Evolutionary conservation across 2,888 invertebrate genomes (phyloP), one percentile per base, ranked within the genome.

Genomic region (Cataglyphis albicans): DNA sequence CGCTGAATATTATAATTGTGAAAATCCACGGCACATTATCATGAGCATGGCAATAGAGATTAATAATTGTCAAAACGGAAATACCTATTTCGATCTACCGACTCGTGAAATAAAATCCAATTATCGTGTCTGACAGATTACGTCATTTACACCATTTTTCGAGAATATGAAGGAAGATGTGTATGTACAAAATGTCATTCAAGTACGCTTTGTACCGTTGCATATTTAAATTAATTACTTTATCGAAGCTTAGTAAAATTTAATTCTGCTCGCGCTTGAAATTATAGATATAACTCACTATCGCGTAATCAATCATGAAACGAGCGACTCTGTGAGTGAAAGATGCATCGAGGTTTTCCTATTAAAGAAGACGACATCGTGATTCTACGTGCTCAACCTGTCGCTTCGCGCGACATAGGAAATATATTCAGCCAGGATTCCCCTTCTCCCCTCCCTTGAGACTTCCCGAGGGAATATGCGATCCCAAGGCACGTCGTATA

Each of bases 401-500:
- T 87, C 82, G 86, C 52, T 84, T 64, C 81, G 68, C 80, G 72
- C 85, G 85, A 90, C 86, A 70, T 63, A 74, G 82, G 25, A 87
- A 84, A 88, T 90, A 84, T 86, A 89, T 89, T 89, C 82, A 48
- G 67, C 78, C 80, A 82, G 87, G 76, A 83, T 83, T 87, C 82
- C 85, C 72, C 70, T 57, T 29, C 15, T 5, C 29, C 15, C 15
- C 15, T 29, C 61, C 21, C 63, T 80, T 35, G 83, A 72, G 80
- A 82, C 80, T 78, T 89, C 91, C 90, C 90, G 65, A 52, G 91
- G 91, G 91, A 87, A 84, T 82, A 87, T 72, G 82, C 81, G 87
- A 90, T 91, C 90, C 88, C 89, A 82, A 85, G 86, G 86, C 80
- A 73, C 87, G 88, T 87, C 88, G 91, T 90, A 91, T 92, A 91